Evolutionary conservation across 2,797 vertebrate species (phyloP).

Genomic region (Brachyrhaphis roseni): DNA sequence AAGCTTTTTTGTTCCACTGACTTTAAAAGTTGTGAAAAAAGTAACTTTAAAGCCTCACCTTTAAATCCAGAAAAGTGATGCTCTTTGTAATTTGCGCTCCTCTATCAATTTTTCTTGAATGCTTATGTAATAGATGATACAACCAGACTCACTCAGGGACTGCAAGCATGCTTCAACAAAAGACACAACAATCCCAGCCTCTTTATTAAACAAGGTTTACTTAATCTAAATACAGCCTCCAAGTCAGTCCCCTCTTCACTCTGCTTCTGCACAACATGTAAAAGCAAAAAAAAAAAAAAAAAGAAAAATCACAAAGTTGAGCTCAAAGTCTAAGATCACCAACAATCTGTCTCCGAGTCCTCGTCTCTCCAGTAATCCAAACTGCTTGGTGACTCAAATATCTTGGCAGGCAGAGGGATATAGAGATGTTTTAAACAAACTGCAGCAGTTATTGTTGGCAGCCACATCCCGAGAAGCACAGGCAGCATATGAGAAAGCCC

Average conservation of each 20-base stretch:
- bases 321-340: slow-evolving; percentile 48
- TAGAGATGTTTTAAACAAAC: slow-evolving; percentile 57
- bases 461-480: slow-evolving; percentile 44
- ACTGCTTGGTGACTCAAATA: slow-evolving; percentile 50
- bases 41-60: background rate
- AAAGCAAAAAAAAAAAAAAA: background rate
- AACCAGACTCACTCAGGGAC: background rate
- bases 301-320: background rate
- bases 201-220: background rate
- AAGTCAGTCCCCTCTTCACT: background rate
- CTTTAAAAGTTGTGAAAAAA: background rate
- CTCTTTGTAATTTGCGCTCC: background rate
- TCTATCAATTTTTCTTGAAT: background rate
- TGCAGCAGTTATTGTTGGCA: slow-evolving; percentile 64
- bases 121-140: background rate
- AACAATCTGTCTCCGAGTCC: slow-evolving; percentile 46
- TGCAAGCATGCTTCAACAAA: background rate
- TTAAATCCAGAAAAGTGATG: background rate
- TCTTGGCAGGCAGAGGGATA: slow-evolving; percentile 48
- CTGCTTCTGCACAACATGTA: background rate
- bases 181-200: background rate
- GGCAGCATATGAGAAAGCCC: slow-evolving; percentile 39
- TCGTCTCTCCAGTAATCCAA: slow-evolving; percentile 48
- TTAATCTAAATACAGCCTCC: background rate
- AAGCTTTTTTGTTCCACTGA: background rate